Base-by-base conservation (phyloP, 1,140 invertebrate species). In the Mercenaria mercenaria region DNA sequence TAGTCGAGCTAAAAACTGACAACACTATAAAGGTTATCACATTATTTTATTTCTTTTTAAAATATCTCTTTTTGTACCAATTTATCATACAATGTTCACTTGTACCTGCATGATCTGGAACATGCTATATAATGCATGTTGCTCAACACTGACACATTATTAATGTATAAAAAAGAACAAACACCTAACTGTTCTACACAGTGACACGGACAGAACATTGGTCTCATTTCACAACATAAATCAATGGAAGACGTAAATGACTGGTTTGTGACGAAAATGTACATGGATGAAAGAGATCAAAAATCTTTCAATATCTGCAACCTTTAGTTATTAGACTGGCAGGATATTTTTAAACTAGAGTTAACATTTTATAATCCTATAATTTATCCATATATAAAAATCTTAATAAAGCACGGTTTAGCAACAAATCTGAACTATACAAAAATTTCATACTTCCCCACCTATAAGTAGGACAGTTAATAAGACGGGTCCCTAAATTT, bases 21-120 rank as follows among this genome's bases (percentile, higher is more conserved):
- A n/a, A n/a, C n/a, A n/a, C n/a, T n/a, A n/a, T n/a, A n/a, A 23
- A 64, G 59, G n/a, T 64, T 64, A 64, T 64, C 59, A 64, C 59
- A 64, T 64, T 64, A 64, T 64, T 64, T 64, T 64, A 64, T 64
- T 64, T 64, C 52, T 64, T 64, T 64, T 64, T n/a, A 64, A 64
- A 64, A 64, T 64, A 64, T 64, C 59, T 64, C 43, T 64, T 64
- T 64, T n/a, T n/a, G 26, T 64, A 64, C 26, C 59, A 64, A 64
- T 64, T 64, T 29, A 8, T 64, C 59, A 64, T 64, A 64, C 59
- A 64, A 64, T 64, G 26, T 64, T 10, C 59, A 26, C n/a, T 29
- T 64, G n/a, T 29, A 29, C 29, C 59, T 64, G 59, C 59, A 64
- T 29, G n/a, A 29, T 29, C 6, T 64, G 26, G 11, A 64, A 29